These are phyloP conservation scores for Oryzias melastigma DNA, from an alignment of 2,113 vertebrate species.

Conservation along the genomic window DNA sequence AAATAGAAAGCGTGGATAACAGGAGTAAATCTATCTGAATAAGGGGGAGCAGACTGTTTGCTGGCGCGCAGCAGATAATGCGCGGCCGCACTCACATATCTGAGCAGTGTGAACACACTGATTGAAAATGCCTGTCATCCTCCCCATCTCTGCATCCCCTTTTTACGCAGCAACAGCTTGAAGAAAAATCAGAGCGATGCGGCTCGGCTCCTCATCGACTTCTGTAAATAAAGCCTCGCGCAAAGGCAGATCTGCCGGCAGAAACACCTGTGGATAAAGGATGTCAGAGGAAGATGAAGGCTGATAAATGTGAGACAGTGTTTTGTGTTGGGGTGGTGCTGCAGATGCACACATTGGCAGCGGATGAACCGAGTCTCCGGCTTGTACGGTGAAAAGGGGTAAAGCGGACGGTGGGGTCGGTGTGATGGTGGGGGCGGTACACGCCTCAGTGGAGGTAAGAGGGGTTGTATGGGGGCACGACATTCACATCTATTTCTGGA, in stretches of 20 bases:
- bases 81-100: conserved; percentile 14
- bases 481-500: conserved; percentile 48
- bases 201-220: conserved; percentile 29
- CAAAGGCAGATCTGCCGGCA: conserved; percentile 26
- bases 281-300: conserved; percentile 23
- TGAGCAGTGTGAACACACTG: conserved; percentile 1
- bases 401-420: neutral
- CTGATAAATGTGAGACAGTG: neutral
- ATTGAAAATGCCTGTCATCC: conserved; percentile 27
- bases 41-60: conserved; percentile 21
- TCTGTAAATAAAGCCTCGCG: conserved; percentile 37
- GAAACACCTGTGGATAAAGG: conserved; percentile 2
- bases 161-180: conserved; percentile 16
- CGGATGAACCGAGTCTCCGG: conserved; percentile 22
- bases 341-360: neutral
- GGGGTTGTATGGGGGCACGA: conserved; percentile 18
- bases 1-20: conserved; percentile 54
- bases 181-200: conserved; percentile 26
- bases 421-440: conserved; percentile 7
- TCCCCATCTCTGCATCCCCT: conserved; percentile 3
- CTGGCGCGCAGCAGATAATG: conserved; percentile 32
- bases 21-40: conserved; percentile 56
- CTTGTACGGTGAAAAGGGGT: neutral
- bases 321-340: neutral
- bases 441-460: conserved; percentile 29